phyloP scores from a whole-genome alignment of 1,140 invertebrate genomes.

The Solen grandis region DNA sequence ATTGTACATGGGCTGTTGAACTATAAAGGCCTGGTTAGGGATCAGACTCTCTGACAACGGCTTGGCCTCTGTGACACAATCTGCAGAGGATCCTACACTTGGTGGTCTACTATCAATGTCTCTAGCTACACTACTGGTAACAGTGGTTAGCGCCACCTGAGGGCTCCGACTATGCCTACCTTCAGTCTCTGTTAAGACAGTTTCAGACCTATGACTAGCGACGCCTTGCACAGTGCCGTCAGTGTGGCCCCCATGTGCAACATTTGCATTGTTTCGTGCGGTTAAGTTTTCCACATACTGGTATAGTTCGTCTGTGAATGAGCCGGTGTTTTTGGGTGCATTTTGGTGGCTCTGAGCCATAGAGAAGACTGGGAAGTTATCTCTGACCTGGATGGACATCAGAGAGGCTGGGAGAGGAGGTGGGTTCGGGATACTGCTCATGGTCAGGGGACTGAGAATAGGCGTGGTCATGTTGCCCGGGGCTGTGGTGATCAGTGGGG shows the following conservation, averaged over 20 bases:
- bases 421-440: conserved; percentile 36
- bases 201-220: conserved; percentile 21
- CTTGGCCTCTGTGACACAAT: neutral
- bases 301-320: conserved; percentile 45
- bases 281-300: conserved; percentile 32
- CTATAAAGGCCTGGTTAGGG: conserved; percentile 12
- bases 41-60: conserved; percentile 12
- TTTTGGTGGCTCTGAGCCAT: conserved; percentile 21
- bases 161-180: conserved; percentile 22
- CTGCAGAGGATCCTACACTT: conserved; percentile 1
- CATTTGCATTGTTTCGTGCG: conserved; percentile 3
- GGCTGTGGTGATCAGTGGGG: conserved; percentile 31
- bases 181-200: conserved; percentile 12
- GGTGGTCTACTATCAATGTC: neutral
- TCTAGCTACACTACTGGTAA: neutral
- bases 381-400: conserved; percentile 24
- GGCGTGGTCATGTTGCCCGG: conserved; percentile 9
- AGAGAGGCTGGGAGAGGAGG: conserved; percentile 50
- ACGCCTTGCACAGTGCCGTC: neutral
- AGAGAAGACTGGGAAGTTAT: conserved; percentile 50
- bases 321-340: neutral
- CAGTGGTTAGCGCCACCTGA: conserved; percentile 16
- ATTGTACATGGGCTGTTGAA: conserved; percentile 31
- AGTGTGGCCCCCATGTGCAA: neutral
- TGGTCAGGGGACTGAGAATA: conserved; percentile 48